Base-by-base conservation (phyloP, 2,888 invertebrate species). In the Brachyptera risi region DNA sequence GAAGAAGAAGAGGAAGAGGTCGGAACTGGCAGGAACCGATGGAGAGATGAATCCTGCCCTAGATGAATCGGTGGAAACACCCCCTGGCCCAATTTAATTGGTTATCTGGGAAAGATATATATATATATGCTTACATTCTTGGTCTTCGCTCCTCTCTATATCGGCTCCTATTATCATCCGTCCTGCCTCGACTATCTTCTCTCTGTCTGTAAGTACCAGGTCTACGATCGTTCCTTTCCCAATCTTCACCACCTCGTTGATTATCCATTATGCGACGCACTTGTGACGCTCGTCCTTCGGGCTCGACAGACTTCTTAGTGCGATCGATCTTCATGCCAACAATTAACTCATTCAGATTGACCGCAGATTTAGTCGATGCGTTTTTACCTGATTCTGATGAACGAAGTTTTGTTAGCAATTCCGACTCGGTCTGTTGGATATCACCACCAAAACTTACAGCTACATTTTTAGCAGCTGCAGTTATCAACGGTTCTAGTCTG, bases 261-360 rank as follows among this genome's bases (percentile, higher is more conserved):
- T 31, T 31, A 31, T 31, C 31, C 31, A 31, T 7, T 31, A 31
- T 31, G 7, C 31, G 31, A 7, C 65, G 59, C 4, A 68, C 68
- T 49, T 64, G 58, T 9, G 63, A 62, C 35, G 69, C 67, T 31
- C 68, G 62, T 0, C 61, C 58, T 21, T 65, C 63, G 19, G 56
- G n/a, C 9, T 9, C 24, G 7, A 26, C 27, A 7, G 61, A 2
- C 26, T 49, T 56, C 21, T 58, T 58, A 24, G 9, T 44, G 11
- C 58, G 60, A 23, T 63, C 90, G 44, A 91, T 83, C 73, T 88
- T 88, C 90, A 91, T 90, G 31, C 85, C 88, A 31, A 84, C 80
- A 63, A 91, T 78, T 19, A 90, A 75, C 60, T 89, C 86, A 75
- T 89, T 90, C 72, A 63, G 75, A 73, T 19, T 44, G 4, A 44